Evolutionary conservation across 2,113 vertebrate genomes (phyloP), one percentile per base, ranked within the genome.

Genomic region (Oreotrochilus melanogaster): DNA sequence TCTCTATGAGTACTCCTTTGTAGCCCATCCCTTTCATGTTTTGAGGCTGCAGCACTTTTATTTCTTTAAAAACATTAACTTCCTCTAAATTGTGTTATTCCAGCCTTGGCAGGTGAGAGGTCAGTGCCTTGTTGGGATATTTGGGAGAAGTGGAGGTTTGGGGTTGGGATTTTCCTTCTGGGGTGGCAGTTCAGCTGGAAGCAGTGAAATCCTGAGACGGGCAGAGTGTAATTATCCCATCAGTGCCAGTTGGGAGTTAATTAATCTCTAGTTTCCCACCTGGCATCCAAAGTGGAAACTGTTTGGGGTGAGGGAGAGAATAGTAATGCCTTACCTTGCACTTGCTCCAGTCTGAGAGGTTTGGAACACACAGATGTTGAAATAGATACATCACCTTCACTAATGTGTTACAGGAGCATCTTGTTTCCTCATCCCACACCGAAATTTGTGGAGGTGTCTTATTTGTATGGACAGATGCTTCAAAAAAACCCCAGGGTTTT

Each of bases 221-320:
- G 82, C 66, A 37, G 48, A 94, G 79, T 92, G 42, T 88, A 95
- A 97, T 95, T 93, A 87, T 97, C 81, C 91, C 76, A 67, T 97
- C 82, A 80, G 19, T 92, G 95, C 95, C 89, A 90, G 72, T 95
- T 93, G 93, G 83, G 88, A 97, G 70, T 79, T 97, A 96, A 96
- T 97, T 97, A 95, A 96, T 94, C 95, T 94, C 81, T 94, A 95
- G 79, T 93, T 96, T 78, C 83, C 79, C 95, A 92, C 95, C 94
- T 89, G 88, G 91, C 94, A 94, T 91, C 79, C 93, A 50, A 89
- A 91, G 88, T 83, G 64, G 92, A 85, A 92, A 90, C 78, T 90
- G 61, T 64, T 94, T 93, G 66, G 56, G 78, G 79, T 71, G 74
- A 88, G 86, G 94, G 58, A 73, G 85, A 87, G 76, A 90, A 93